Percentiles rank a stretch among this genome's conserved stretches.
Evolutionary conservation across 2,888 invertebrate genomes (phyloP).

Genomic region (Charanyca ferruginea): DNA sequence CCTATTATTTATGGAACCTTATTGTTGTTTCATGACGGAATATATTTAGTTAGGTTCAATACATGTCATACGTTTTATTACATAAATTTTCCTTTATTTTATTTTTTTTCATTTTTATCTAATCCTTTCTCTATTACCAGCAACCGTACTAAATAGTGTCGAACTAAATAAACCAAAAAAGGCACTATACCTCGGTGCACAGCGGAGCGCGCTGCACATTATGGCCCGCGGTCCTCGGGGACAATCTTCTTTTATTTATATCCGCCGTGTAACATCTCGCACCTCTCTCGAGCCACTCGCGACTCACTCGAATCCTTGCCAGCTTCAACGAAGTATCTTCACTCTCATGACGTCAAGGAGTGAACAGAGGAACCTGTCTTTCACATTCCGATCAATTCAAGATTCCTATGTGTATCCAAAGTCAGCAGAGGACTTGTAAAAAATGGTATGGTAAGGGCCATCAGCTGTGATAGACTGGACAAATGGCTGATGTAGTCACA

Average conservation of each 20-base stretch:
- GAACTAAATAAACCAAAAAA: constrained; percentile 2
- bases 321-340: constrained; percentile 47
- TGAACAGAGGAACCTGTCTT: constrained; percentile 15
- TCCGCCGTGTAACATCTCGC: constrained; percentile 83
- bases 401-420: constrained; percentile 2
- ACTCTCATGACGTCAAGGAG: constrained; percentile 34
- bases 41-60: too few species aligned
- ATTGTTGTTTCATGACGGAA: too few species aligned
- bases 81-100: too few species aligned
- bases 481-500: neutral
- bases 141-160: neutral
- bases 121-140: too few species aligned
- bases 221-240: constrained; percentile 81
- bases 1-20: too few species aligned
- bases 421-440: neutral
- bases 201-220: constrained; percentile 74
- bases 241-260: constrained; percentile 88
- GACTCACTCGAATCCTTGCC: constrained; percentile 63
- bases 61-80: too few species aligned
- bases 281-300: constrained; percentile 69
- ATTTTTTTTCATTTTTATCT: too few species aligned
- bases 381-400: constrained; percentile 24
- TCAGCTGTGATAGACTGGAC: too few species aligned
- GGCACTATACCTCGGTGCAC: constrained; percentile 14
- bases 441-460: neutral